Percentiles rank a stretch among this genome's conserved stretches.
Evolutionary conservation across 2,113 vertebrate genomes (phyloP).

Genomic region (Epinephelus fuscoguttatus): DNA sequence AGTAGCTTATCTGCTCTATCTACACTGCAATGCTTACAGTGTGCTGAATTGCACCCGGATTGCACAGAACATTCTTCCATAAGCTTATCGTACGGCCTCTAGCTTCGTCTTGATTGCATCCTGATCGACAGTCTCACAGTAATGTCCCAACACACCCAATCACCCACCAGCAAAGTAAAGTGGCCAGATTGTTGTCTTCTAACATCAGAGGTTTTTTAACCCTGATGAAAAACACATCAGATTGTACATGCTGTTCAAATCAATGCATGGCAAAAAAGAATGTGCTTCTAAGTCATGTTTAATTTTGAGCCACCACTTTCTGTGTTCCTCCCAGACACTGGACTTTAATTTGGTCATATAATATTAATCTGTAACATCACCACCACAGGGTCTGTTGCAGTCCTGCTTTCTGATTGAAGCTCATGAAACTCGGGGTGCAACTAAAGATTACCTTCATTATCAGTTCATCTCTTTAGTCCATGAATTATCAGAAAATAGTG

Average conservation of each 20-base stretch:
- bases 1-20: conserved; percentile 56
- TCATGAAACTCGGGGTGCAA: conserved; percentile 17
- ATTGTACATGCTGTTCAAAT: neutral
- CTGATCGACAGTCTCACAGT: conserved; percentile 16
- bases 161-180: neutral
- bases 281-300: neutral
- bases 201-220: neutral
- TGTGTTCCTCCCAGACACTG: neutral
- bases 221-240: neutral
- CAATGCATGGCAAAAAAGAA: neutral
- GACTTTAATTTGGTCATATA: neutral
- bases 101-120: conserved; percentile 45
- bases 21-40: conserved; percentile 40
- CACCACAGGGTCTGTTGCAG: neutral
- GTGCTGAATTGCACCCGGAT: conserved; percentile 36
- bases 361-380: neutral
- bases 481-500: neutral
- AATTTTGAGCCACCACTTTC: neutral
- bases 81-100: conserved; percentile 34
- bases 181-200: neutral
- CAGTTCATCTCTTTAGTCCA: neutral
- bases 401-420: conserved; percentile 14
- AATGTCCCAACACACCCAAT: conserved; percentile 8
- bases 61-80: conserved; percentile 31
- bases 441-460: conserved; percentile 11